Conservation (phyloP, 2,113 vertebrate species). For the Semnornis frantzii region DNA sequence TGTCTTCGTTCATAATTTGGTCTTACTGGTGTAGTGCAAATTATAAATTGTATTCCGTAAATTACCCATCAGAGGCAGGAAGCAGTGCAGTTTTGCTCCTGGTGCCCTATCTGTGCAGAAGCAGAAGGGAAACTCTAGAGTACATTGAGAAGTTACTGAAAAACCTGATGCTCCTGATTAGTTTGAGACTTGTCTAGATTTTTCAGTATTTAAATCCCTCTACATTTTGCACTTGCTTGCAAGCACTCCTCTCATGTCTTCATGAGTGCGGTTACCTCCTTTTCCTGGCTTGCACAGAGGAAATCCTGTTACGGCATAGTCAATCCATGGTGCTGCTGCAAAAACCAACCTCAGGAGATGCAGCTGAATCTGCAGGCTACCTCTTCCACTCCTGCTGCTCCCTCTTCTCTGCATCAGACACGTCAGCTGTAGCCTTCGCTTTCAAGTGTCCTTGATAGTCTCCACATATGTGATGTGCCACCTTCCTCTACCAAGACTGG, state of each 20-base stretch:
- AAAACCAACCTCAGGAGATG: not conserved
- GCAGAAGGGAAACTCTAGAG: not conserved
- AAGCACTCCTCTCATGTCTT: not conserved
- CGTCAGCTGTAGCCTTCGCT: not conserved
- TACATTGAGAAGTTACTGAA: not conserved
- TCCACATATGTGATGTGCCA: rapidly evolving
- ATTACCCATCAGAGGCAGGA: conserved; percentile 1
- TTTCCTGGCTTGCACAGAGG: conserved; percentile 10
- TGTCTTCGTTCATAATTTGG: not conserved
- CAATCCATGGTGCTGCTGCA: not conserved
- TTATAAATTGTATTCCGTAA: not conserved
- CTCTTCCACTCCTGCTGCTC: not conserved
- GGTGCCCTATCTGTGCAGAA: not conserved
- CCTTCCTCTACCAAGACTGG: not conserved
- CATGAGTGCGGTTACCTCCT: conserved; percentile 3
- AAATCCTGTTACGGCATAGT: conserved; percentile 31
- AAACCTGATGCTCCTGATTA: not conserved
- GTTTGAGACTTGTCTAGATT: not conserved
- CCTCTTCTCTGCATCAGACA: rapidly evolving
- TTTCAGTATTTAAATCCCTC: not conserved
- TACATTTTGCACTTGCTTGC: not conserved
- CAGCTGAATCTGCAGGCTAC: rapidly evolving
- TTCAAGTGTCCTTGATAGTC: not conserved
- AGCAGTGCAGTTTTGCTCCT: not conserved
- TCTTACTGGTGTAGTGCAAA: not conserved